Conservation (phyloP, 2,113 vertebrate species). For the Gopherus flavomarginatus region DNA sequence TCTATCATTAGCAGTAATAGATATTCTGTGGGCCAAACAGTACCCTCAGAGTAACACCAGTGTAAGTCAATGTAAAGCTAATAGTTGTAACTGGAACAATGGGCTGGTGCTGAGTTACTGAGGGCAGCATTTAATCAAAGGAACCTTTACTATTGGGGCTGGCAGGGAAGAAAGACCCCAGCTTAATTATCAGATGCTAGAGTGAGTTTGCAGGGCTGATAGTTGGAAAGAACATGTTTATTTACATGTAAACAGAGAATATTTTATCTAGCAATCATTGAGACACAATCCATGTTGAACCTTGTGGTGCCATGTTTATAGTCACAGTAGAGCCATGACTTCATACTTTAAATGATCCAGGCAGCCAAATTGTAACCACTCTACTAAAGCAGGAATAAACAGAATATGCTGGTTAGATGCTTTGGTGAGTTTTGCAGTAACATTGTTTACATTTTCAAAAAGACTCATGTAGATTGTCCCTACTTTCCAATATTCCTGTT, state of each 20-base stretch:
- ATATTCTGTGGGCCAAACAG: neutral
- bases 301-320: neutral
- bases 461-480: neutral
- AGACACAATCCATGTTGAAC: neutral
- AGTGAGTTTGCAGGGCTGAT: neutral
- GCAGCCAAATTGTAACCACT: conserved; percentile 46
- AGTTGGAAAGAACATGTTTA: neutral
- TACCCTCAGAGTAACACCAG: neutral
- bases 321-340: neutral
- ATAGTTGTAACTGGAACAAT: neutral
- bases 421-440: conserved; percentile 65
- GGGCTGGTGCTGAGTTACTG: neutral
- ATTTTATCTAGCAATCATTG: neutral
- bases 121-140: neutral
- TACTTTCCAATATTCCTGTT: conserved; percentile 17
- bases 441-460: conserved; percentile 34
- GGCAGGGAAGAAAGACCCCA: neutral
- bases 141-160: neutral
- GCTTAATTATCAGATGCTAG: neutral
- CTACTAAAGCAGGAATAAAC: conserved; percentile 61
- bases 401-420: conserved; percentile 64
- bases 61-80: neutral
- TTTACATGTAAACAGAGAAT: neutral
- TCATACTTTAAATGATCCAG: conserved; percentile 58
- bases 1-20: neutral